These are phyloP conservation scores for Brachionus plicatilis DNA, from an alignment of 1,140 invertebrate genomes.

Conservation along the genomic window DNA sequence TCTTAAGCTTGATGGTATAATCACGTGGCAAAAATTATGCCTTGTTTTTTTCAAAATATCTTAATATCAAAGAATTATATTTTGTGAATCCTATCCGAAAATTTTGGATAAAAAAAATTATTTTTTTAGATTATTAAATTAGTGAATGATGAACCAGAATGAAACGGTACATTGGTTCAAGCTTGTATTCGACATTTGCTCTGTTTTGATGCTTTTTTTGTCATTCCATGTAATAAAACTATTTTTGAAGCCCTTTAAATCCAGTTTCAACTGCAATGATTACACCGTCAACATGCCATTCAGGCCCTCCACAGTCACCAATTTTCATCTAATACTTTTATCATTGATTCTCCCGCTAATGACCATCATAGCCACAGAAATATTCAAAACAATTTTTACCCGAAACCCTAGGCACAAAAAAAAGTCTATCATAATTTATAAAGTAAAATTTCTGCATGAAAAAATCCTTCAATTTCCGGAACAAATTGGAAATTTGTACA, in stretches of 20 bases:
- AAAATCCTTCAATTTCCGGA: conserved; percentile 10
- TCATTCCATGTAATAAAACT: conserved; percentile 1
- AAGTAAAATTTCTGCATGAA: background rate
- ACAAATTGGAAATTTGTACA: conserved; percentile 30
- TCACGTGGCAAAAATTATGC: background rate
- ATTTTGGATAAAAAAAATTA: background rate
- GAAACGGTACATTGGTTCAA: conserved; percentile 34
- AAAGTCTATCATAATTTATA: background rate
- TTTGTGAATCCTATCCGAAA: background rate
- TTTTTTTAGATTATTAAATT: background rate
- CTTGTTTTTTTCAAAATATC: background rate
- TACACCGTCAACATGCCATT: conserved; percentile 23
- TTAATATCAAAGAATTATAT: background rate
- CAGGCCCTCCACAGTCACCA: conserved; percentile 10
- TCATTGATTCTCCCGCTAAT: background rate
- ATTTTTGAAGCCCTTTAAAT: background rate
- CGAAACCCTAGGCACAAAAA: background rate
- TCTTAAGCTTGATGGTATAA: background rate
- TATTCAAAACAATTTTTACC: background rate
- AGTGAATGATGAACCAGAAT: background rate
- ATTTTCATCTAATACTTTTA: conserved; percentile 7
- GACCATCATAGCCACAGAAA: background rate
- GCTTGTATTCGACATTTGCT: background rate
- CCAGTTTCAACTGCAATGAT: conserved; percentile 25
- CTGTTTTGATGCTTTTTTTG: background rate